Conservation (phyloP, 2,797 vertebrate species). For the Ciconia nigra region DNA sequence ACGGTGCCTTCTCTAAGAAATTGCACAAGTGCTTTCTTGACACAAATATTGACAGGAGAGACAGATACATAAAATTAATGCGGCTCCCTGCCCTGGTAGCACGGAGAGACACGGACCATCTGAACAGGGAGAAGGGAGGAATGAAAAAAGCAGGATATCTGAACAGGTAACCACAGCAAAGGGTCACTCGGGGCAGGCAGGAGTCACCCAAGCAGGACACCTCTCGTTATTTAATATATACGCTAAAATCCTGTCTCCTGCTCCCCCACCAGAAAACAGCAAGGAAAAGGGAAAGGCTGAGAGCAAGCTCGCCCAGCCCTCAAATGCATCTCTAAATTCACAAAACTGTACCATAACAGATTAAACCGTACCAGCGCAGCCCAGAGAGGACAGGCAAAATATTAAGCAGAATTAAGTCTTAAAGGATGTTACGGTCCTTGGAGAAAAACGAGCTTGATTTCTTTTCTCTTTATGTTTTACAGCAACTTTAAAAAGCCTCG, state of each 20-base stretch:
- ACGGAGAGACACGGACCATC: background rate
- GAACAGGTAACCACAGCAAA: background rate
- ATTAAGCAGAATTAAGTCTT: background rate
- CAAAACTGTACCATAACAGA: background rate
- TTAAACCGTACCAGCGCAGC: background rate
- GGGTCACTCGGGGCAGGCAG: background rate
- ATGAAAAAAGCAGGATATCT: background rate
- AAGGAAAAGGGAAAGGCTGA: background rate
- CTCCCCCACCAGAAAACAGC: background rate
- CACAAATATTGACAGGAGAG: background rate
- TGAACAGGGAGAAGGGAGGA: background rate
- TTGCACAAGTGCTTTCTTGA: conserved; percentile 10
- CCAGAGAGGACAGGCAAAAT: background rate
- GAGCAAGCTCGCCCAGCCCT: accelerated
- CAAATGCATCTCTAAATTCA: background rate
- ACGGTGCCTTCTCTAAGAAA: background rate
- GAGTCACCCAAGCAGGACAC: background rate
- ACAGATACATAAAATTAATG: background rate
- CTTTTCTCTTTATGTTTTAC: background rate
- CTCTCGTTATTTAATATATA: background rate
- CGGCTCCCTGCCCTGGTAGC: background rate
- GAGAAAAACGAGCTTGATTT: background rate
- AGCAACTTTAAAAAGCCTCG: background rate
- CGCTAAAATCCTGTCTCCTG: background rate
- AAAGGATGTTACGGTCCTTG: background rate